phyloP scores from a whole-genome alignment of 2,797 vertebrate species.

The Characodon lateralis region DNA sequence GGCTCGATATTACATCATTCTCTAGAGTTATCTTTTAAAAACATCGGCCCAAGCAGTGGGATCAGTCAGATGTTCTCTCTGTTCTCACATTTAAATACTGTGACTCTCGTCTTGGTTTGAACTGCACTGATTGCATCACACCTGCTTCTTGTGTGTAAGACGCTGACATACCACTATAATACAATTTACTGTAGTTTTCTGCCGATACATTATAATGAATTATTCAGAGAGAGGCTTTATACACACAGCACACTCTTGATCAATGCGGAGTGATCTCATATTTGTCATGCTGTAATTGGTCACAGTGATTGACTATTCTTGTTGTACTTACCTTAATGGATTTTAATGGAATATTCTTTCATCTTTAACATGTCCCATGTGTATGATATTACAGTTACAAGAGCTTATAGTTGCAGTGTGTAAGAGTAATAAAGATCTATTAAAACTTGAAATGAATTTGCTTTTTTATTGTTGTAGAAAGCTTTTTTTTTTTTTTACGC shows the following conservation, averaged over 20 bases:
- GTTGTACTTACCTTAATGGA: slow-evolving; percentile 10
- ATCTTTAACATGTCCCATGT: slow-evolving; percentile 4
- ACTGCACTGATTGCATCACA: background rate
- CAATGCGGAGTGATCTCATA: slow-evolving; percentile 23
- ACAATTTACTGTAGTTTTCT: background rate
- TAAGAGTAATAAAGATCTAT: background rate
- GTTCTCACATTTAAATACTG: background rate
- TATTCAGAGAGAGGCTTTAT: slow-evolving; percentile 17
- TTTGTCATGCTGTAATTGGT: slow-evolving; percentile 15
- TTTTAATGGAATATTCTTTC: slow-evolving; percentile 4
- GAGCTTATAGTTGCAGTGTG: background rate
- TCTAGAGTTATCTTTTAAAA: slow-evolving; percentile 2
- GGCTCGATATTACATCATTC: slow-evolving; percentile 7
- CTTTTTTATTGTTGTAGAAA: background rate
- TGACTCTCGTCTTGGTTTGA: background rate
- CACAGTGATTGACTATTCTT: slow-evolving; percentile 7
- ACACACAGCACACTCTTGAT: slow-evolving; percentile 5
- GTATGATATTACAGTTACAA: slow-evolving; percentile 1
- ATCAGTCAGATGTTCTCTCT: background rate
- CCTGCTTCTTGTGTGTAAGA: background rate
- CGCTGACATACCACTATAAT: background rate
- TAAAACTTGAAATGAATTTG: slow-evolving; percentile 1
- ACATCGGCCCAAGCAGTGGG: background rate
- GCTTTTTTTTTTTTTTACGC: too few relatives aligned
- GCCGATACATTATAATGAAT: slow-evolving; percentile 18